These are phyloP conservation scores for Harpalus rubripes DNA, from an alignment of 2,888 invertebrate genomes.

Conservation along the genomic window DNA sequence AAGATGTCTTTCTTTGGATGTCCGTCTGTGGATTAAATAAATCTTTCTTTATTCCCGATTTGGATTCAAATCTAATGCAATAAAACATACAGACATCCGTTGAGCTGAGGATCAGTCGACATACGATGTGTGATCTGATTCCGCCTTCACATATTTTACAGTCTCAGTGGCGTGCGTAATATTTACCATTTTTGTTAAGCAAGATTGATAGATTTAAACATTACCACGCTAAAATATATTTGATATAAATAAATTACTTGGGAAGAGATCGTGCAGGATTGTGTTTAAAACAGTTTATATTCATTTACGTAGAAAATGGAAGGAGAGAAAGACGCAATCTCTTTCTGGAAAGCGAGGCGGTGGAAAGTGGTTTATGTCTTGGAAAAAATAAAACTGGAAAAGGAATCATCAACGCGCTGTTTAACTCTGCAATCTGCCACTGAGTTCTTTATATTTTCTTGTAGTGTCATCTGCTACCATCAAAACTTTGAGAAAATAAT, in stretches of 20 bases:
- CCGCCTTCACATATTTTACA: background rate
- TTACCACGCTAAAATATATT: background rate
- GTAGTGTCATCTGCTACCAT: background rate
- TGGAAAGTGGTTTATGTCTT: background rate
- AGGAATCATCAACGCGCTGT: background rate
- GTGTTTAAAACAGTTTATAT: background rate
- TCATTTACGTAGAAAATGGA: background rate
- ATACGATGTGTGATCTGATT: background rate
- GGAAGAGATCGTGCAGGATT: background rate
- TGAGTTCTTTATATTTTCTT: background rate
- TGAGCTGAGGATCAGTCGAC: slow-evolving; percentile 1
- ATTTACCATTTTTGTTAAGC: background rate
- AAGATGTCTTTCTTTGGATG: no score
- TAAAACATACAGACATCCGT: background rate
- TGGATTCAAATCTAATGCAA: background rate
- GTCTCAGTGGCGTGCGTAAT: background rate
- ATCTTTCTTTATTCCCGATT: background rate
- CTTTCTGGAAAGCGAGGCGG: background rate
- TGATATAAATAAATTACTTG: background rate
- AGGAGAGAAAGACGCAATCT: background rate
- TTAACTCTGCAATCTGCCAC: background rate
- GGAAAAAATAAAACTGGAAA: background rate
- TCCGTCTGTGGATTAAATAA: background rate
- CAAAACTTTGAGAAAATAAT: background rate
- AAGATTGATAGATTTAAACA: background rate